Conservation (phyloP, 1,140 invertebrate species). For the Popillia japonica region DNA sequence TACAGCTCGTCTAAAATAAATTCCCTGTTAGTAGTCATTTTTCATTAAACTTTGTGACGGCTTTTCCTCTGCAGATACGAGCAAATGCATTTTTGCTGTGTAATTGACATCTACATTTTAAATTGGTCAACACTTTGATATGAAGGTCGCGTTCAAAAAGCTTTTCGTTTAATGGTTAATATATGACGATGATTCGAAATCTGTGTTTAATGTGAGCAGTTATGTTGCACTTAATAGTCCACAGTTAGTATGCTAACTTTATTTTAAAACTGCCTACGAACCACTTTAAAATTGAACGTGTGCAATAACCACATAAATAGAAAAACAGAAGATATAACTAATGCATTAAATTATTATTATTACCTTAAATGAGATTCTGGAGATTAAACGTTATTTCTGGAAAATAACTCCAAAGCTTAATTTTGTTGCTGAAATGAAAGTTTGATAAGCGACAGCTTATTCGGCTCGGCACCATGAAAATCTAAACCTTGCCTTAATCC, state of each 20-base stretch:
- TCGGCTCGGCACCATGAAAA: not conserved
- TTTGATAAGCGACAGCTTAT: not conserved
- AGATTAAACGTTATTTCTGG: too few species aligned
- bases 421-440: too few species aligned
- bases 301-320: too few species aligned
- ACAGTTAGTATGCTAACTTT: not conserved
- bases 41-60: slow-evolving; percentile 24
- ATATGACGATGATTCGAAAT: not conserved
- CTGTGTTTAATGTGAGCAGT: too few species aligned
- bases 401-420: too few species aligned
- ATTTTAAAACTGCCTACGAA: not conserved
- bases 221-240: not conserved
- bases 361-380: too few species aligned
- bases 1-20: slow-evolving; percentile 8
- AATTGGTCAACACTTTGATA: slow-evolving; percentile 4
- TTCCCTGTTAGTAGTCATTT: slow-evolving; percentile 25
- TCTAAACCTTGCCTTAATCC: slow-evolving; percentile 5
- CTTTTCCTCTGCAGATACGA: slow-evolving; percentile 1
- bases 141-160: not conserved
- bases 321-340: too few species aligned
- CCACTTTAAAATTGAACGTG: too few species aligned
- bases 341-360: too few species aligned
- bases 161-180: slow-evolving; percentile 10
- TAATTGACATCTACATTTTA: slow-evolving; percentile 17
- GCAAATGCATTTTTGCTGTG: slow-evolving; percentile 22